phyloP scores from a whole-genome alignment of 1,140 invertebrate species.

The Drosophila neocordata region DNA sequence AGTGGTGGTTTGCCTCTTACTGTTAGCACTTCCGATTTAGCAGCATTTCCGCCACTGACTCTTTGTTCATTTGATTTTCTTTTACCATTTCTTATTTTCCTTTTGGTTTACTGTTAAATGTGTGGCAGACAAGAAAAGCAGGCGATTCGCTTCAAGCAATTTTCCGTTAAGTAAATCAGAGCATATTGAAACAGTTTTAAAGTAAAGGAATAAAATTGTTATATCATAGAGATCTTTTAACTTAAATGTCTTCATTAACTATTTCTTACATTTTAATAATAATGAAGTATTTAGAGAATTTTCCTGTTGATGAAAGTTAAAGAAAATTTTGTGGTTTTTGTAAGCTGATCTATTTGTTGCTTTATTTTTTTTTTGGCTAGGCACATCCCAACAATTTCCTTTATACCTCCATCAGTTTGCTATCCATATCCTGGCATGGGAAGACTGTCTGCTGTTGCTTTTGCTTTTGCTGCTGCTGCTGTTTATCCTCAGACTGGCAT shows the following conservation, averaged over 20 bases:
- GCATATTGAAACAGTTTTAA: slow-evolving; percentile 23
- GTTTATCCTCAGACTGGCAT: slow-evolving; percentile 11
- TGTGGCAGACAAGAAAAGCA: no score
- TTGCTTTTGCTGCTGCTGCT: not conserved
- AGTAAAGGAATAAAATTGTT: not conserved
- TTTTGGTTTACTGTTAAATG: not conserved
- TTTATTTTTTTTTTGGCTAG: not conserved
- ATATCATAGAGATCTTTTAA: not conserved
- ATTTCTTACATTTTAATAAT: not conserved
- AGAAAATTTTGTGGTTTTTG: not conserved
- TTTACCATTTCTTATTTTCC: not conserved
- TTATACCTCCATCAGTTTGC: not conserved
- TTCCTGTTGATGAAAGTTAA: not conserved
- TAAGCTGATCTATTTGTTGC: not conserved
- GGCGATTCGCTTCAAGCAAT: not conserved
- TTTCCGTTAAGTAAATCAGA: slow-evolving; percentile 1
- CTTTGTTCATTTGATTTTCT: slow-evolving; percentile 22
- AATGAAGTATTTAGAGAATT: slow-evolving; percentile 1
- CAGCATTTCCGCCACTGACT: slow-evolving; percentile 48
- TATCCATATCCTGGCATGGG: not conserved
- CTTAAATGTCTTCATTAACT: not conserved
- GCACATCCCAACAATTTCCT: slow-evolving; percentile 6
- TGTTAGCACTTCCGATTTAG: slow-evolving; percentile 53
- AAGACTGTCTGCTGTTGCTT: no score
- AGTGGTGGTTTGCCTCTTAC: slow-evolving; percentile 27